phyloP scores from a whole-genome alignment of 2,888 invertebrate genomes.

The Diogma glabrata region DNA sequence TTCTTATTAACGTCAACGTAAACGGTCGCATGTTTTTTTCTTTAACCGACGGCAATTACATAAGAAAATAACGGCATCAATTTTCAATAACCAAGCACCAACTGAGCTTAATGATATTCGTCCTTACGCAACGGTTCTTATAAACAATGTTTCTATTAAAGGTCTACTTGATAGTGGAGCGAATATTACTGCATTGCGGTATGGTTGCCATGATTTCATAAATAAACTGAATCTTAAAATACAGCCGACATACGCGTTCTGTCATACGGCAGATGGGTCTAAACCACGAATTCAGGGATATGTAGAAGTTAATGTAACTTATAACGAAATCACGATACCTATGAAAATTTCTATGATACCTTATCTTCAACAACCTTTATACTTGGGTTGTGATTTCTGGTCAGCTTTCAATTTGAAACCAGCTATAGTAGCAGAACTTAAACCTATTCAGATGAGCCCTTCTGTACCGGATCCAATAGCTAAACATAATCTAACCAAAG shows the following conservation, averaged over 20 bases:
- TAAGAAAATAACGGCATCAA: neutral
- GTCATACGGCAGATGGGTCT: neutral
- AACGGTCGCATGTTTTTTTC: neutral
- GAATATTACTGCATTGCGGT: no score
- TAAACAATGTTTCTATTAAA: neutral
- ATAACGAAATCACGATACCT: neutral
- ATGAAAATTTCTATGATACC: neutral
- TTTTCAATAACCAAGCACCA: neutral
- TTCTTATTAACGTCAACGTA: neutral
- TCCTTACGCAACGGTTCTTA: neutral
- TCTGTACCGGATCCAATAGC: no score
- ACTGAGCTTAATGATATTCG: no score
- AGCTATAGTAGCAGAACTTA: no score
- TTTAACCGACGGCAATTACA: neutral
- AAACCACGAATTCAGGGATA: neutral
- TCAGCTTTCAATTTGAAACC: neutral
- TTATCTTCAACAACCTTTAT: neutral
- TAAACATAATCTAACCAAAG: no score
- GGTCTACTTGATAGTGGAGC: no score
- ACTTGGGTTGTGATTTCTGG: neutral
- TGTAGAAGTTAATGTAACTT: neutral
- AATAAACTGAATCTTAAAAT: no score
- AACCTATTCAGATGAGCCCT: no score
- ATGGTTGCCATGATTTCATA: no score
- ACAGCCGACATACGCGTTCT: no score